These are phyloP conservation scores for Megalurothrips usitatus DNA, from an alignment of 2,888 invertebrate species.

Conservation along the genomic window DNA sequence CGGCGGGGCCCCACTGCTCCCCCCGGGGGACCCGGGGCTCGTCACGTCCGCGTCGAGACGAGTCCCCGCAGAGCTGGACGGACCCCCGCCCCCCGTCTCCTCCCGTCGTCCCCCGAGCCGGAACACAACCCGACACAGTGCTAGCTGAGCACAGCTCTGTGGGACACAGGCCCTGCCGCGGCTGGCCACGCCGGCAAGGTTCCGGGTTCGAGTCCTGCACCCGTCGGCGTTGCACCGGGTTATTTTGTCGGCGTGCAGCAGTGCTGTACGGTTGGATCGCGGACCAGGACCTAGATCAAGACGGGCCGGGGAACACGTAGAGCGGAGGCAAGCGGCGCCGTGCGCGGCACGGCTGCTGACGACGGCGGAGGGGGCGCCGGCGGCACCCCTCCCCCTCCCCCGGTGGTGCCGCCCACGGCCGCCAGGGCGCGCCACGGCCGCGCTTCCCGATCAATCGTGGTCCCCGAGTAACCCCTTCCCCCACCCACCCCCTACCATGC, in stretches of 20 bases:
- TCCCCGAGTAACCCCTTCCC: no score
- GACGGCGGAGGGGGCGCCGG: neutral
- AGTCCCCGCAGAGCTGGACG: no score
- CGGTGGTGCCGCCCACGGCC: neutral
- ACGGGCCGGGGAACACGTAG: neutral
- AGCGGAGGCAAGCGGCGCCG: neutral
- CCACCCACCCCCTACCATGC: no score
- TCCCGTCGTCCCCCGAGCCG: no score
- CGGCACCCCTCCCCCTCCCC: neutral
- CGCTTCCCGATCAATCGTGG: no score
- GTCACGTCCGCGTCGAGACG: neutral
- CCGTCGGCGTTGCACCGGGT: neutral
- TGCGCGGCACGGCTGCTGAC: neutral
- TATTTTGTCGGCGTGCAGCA: neutral
- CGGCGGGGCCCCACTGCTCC: neutral
- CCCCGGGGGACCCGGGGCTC: neutral
- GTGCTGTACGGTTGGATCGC: neutral
- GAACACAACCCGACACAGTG: no score
- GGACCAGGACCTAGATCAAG: conserved; percentile 19
- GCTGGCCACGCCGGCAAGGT: no score
- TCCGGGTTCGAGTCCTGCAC: neutral
- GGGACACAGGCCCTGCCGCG: no score
- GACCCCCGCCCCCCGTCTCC: no score
- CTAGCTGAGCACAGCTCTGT: no score
- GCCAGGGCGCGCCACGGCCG: neutral